Evolutionary conservation across 1,140 invertebrate species (phyloP).

Genomic region (Choristoneura fumiferana): DNA sequence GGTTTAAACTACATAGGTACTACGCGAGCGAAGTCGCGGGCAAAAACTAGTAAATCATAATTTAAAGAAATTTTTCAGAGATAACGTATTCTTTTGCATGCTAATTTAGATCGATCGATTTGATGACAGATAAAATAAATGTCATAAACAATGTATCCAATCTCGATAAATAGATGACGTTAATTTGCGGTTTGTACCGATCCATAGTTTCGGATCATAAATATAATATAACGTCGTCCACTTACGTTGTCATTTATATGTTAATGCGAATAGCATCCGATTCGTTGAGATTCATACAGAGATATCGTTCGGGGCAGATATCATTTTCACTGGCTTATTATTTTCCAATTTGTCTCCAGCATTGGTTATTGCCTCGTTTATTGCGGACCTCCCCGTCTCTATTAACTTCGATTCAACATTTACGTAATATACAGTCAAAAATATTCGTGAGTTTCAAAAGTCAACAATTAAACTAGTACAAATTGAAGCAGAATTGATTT

Average conservation of each 20-base stretch:
- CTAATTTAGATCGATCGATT: background rate
- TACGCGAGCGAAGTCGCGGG: no score
- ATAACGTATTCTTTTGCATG: no score
- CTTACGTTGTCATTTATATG: slow-evolving; percentile 77
- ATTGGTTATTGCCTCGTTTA: slow-evolving; percentile 73
- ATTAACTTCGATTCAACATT: slow-evolving; percentile 34
- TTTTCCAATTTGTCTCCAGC: slow-evolving; percentile 75
- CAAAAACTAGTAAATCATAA: no score
- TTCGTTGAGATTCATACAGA: slow-evolving; percentile 65
- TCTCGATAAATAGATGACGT: slow-evolving; percentile 13
- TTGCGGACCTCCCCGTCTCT: slow-evolving; percentile 45
- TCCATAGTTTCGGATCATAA: slow-evolving; percentile 36
- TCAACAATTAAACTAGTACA: slow-evolving; percentile 23
- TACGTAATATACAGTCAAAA: background rate
- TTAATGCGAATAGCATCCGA: slow-evolving; percentile 64
- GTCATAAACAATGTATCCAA: slow-evolving; percentile 21
- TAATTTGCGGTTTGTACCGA: slow-evolving; percentile 20
- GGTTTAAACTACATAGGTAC: no score
- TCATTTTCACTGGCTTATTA: slow-evolving; percentile 78
- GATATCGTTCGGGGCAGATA: slow-evolving; percentile 70
- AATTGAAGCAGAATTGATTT: slow-evolving; percentile 28
- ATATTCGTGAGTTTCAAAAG: background rate
- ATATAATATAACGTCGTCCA: slow-evolving; percentile 63
- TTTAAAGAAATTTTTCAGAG: no score
- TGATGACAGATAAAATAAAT: slow-evolving; percentile 3